phyloP scores from a whole-genome alignment of 1,140 invertebrate genomes.

The Hypsibius dujardini region DNA sequence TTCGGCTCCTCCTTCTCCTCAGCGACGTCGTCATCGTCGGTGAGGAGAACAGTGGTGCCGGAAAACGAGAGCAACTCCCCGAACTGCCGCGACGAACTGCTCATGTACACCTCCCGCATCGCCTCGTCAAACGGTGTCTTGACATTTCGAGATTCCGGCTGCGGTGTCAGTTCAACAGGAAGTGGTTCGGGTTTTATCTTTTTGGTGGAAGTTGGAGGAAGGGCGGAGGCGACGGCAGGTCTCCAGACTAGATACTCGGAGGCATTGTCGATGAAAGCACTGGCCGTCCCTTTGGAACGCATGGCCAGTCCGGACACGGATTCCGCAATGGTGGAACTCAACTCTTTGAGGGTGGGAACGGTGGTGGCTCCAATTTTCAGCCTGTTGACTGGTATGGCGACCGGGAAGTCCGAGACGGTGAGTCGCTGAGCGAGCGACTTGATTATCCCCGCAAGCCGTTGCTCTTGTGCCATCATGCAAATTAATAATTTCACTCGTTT shows the following conservation, averaged over 20 bases:
- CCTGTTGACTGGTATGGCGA: not conserved
- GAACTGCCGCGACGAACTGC: not conserved
- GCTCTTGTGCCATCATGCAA: conserved; percentile 13
- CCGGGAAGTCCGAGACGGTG: not conserved
- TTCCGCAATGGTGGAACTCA: not conserved
- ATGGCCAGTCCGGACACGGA: not conserved
- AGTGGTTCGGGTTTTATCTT: not conserved
- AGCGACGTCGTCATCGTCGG: not conserved
- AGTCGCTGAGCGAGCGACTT: not conserved
- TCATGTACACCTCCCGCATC: conserved; percentile 2
- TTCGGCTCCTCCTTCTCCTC: not conserved
- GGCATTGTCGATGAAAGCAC: not conserved
- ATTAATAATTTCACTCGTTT: too few relatives aligned
- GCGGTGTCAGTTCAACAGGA: too few relatives aligned
- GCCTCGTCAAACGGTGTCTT: conserved; percentile 8
- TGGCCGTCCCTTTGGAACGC: not conserved
- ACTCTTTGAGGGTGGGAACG: not conserved
- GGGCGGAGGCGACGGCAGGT: not conserved
- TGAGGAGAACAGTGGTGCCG: not conserved
- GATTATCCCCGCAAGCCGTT: not conserved
- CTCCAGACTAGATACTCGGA: not conserved
- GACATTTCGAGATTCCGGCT: too few relatives aligned
- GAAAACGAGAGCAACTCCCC: not conserved
- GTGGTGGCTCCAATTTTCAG: not conserved
- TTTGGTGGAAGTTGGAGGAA: not conserved